Evolutionary conservation across 2,113 vertebrate genomes (phyloP).

Genomic region (Neolamprologus variostigma): DNA sequence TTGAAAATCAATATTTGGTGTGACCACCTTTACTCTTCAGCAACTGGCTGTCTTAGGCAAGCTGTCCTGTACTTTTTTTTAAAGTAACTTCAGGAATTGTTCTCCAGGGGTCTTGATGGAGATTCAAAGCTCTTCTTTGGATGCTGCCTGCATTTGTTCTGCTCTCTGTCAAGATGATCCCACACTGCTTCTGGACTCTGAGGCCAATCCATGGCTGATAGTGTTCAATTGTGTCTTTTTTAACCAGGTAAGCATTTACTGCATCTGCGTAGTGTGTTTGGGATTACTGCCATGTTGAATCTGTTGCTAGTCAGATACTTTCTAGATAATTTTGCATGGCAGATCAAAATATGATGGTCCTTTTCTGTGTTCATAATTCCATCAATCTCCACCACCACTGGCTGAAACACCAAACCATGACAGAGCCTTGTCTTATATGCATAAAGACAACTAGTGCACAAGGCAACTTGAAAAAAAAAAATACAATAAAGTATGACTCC

Average conservation of each 20-base stretch:
- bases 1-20: neutral
- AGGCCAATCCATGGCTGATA: neutral
- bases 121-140: neutral
- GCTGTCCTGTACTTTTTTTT: neutral
- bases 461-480: accelerated
- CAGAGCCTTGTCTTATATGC: neutral
- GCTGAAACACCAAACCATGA: neutral
- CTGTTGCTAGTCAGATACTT: neutral
- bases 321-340: neutral
- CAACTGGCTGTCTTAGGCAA: neutral
- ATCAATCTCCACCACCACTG: neutral
- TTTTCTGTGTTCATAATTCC: neutral
- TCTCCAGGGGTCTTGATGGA: neutral
- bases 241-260: neutral
- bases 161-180: neutral
- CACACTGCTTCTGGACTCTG: neutral
- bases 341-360: neutral
- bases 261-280: neutral
- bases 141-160: neutral
- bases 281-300: neutral
- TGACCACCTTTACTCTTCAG: neutral
- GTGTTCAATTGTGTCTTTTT: neutral
- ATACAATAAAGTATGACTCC: neutral
- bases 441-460: neutral
- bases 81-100: neutral